Evolutionary conservation across 2,113 vertebrate species (phyloP).

Genomic region (Isurus oxyrinchus): DNA sequence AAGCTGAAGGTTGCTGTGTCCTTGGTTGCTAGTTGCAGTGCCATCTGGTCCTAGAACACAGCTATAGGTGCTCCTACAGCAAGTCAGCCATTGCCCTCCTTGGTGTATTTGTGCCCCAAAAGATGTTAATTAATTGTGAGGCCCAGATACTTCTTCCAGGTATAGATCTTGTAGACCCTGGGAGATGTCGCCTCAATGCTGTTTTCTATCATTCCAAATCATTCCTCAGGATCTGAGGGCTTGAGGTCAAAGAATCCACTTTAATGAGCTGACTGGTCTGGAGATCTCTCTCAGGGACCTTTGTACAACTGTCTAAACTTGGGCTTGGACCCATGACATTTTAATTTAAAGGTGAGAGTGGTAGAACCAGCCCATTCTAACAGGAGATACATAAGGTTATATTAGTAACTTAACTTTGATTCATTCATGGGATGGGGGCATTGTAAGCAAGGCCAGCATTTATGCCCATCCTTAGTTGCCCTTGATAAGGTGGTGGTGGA

Average conservation of each 20-base stretch:
- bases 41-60: background rate
- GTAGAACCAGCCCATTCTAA: background rate
- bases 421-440: background rate
- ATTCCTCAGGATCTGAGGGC: background rate
- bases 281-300: too few relatives aligned
- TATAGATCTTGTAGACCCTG: background rate
- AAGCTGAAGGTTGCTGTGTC: background rate
- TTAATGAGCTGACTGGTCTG: too few relatives aligned
- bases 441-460: background rate
- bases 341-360: background rate
- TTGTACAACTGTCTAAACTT: too few relatives aligned
- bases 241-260: too few relatives aligned
- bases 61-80: background rate
- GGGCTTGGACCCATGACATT: too few relatives aligned
- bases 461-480: background rate
- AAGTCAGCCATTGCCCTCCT: background rate
- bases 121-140: background rate
- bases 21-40: background rate
- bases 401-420: background rate
- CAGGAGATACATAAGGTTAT: background rate
- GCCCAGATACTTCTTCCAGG: background rate
- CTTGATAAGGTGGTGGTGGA: background rate
- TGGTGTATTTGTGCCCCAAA: background rate
- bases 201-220: background rate
- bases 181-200: background rate